Percentiles rank a stretch among this genome's conserved stretches.
phyloP scores from a whole-genome alignment of 2,113 vertebrate species.

The Erythrolamprus reginae region DNA sequence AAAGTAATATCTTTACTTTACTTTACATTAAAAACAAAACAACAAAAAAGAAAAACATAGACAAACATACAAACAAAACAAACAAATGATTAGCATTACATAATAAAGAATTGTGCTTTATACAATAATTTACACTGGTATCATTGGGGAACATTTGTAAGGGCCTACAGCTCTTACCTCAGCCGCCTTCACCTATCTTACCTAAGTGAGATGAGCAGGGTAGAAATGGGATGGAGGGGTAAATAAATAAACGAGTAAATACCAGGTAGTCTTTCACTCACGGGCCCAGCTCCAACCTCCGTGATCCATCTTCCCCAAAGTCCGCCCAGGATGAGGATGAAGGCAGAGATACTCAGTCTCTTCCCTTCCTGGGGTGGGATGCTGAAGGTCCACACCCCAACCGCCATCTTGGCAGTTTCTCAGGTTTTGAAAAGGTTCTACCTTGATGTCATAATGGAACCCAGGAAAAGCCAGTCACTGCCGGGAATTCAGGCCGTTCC shows the following conservation, averaged over 20 bases:
- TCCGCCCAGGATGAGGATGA: background rate
- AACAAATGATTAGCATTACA: no score
- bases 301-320: background rate
- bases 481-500: background rate
- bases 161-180: background rate
- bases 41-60: no score
- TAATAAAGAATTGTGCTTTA: no score
- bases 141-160: background rate
- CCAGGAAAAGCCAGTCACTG: background rate
- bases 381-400: background rate
- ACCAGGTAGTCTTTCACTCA: background rate
- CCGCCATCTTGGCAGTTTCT: background rate
- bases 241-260: background rate
- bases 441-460: constrained; percentile 9
- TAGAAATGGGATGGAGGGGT: background rate
- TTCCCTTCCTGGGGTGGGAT: background rate
- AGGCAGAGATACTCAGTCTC: background rate
- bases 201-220: background rate
- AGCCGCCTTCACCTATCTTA: background rate
- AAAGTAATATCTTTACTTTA: no score
- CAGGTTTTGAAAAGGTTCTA: background rate
- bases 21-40: no score
- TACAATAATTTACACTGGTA: no score
- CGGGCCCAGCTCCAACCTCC: background rate
- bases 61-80: no score